Evolutionary conservation across 1,140 invertebrate genomes (phyloP), one percentile per base, ranked within the genome.

Genomic region (Caenorhabditis latens): DNA sequence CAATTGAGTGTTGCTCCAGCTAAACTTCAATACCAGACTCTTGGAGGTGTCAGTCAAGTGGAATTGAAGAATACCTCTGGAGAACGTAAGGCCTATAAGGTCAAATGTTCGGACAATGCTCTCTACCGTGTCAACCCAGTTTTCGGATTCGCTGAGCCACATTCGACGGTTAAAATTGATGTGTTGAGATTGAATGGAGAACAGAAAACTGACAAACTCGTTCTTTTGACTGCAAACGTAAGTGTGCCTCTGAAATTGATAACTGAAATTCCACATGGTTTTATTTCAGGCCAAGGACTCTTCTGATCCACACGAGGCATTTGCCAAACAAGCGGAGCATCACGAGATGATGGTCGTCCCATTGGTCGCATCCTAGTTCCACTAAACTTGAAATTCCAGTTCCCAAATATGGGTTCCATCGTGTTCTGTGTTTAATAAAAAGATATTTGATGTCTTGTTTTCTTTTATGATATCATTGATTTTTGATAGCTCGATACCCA

Each of bases 121-220:
- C 83, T 90, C 19, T 90, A 90, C 42, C 86, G 89, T 48, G 86
- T 90, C 19, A 87, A 87, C 46, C 89, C 89, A 32, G 89, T 90
- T 42, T 87, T 84, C 50, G 84, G 84, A 32, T 88, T 90, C 57
- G 84, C 89, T 55, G 89, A 90, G 53, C 71, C 61, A 5, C 83
- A 87, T n/a, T 46, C 87, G 24, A 50, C 79, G 5, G 57, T 84
- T 16, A 87, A 87, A 32, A 83, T 90, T 46, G 89, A 90, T 58
- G 88, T 90, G 21, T 61, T 90, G 84, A 91, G 89, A 57, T 83
- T 90, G 71, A 90, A 89, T 79, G 89, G 88, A 53, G 55, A 79
- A 24, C 50, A 50, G 63, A 90, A 90, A 75, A 86, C 91, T 43
- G 89, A 90, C 79, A 90, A 90, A 71, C 57, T 90, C 24, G 89